Evolutionary conservation across 2,888 invertebrate species (phyloP).

Genomic region (Isoperla grammatica): DNA sequence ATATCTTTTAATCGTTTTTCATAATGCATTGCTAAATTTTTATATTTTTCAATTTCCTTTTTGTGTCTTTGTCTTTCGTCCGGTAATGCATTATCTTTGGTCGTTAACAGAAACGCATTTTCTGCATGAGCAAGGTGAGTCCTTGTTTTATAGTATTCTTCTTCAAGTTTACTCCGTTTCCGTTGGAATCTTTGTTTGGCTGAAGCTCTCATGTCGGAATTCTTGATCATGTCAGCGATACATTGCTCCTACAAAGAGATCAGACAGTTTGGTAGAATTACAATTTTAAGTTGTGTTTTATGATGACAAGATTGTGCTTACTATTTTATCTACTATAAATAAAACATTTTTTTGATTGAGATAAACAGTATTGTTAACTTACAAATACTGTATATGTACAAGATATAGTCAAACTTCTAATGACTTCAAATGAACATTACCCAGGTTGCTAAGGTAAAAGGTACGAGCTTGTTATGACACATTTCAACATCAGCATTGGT

Average conservation of each 20-base stretch:
- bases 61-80: constrained; percentile 39
- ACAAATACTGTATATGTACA: no score
- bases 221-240: constrained; percentile 60
- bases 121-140: constrained; percentile 52
- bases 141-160: constrained; percentile 54
- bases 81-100: constrained; percentile 37
- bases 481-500: no score
- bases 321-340: no score
- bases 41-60: constrained; percentile 43
- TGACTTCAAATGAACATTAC: no score
- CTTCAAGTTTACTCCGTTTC: constrained; percentile 55
- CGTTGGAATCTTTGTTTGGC: constrained; percentile 58
- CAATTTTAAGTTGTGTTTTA: not conserved
- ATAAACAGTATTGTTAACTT: no score
- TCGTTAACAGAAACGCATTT: constrained; percentile 40
- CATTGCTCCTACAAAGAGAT: constrained; percentile 51
- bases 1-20: constrained; percentile 50
- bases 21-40: constrained; percentile 46
- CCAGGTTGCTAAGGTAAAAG: no score
- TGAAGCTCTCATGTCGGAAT: constrained; percentile 51
- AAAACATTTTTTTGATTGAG: no score
- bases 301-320: no score
- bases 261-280: not conserved
- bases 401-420: no score
- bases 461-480: no score